Conservation (phyloP, 2,797 vertebrate species). For the Syngnathus rostellatus region DNA sequence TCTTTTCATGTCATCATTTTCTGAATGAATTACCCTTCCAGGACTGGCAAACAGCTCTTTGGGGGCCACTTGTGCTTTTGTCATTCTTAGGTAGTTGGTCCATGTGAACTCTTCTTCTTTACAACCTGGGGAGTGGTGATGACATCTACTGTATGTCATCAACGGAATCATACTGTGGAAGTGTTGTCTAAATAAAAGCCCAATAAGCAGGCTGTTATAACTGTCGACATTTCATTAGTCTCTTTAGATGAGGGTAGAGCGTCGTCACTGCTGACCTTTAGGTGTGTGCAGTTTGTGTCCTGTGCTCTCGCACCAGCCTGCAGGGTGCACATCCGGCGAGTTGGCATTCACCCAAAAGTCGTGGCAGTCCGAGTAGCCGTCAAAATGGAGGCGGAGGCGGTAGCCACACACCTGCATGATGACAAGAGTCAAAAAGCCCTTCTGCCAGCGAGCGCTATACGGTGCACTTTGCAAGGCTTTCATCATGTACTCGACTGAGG, state of each 20-base stretch:
- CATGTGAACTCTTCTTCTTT: constrained; percentile 98
- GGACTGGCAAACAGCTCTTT: constrained; percentile 85
- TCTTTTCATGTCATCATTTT: background rate
- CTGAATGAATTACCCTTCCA: constrained; percentile 68
- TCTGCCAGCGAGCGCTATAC: background rate
- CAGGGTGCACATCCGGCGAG: constrained; percentile 84
- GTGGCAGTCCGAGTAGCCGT: constrained; percentile 93
- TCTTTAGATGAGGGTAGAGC: background rate
- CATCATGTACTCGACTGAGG: background rate
- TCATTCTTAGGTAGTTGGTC: constrained; percentile 88
- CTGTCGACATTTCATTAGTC: background rate
- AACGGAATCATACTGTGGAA: background rate
- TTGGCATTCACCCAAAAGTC: constrained; percentile 98
- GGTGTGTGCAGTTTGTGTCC: constrained; percentile 92
- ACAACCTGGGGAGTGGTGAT: constrained; percentile 71
- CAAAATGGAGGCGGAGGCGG: constrained; percentile 93
- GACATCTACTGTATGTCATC: background rate
- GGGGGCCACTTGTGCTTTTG: constrained; percentile 88
- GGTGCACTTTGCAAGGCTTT: background rate
- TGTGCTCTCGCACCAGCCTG: constrained; percentile 92
- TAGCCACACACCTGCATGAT: constrained; percentile 83
- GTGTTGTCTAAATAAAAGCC: background rate
- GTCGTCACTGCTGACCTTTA: constrained; percentile 75
- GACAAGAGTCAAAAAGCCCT: background rate
- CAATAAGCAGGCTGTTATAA: background rate